Conservation (phyloP, 35 echinoderm and acorn worm genomes). For the Apostichopus californicus region DNA sequence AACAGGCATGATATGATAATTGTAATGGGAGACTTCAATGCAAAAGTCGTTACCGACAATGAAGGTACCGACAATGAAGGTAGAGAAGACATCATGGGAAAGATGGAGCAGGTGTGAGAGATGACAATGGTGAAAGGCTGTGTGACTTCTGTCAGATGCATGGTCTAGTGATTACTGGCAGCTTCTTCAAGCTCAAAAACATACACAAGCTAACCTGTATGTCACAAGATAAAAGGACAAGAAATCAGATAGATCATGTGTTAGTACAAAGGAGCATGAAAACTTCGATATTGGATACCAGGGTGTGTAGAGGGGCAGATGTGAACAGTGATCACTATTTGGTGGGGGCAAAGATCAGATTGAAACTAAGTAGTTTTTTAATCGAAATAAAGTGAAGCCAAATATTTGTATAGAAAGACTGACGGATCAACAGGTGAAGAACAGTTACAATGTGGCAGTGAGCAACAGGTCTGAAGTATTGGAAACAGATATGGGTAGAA, state of each 20-base stretch:
- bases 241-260: background rate
- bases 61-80: background rate
- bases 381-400: background rate
- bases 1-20: background rate
- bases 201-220: slow-evolving; percentile 27
- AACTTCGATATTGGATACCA: slow-evolving; percentile 13
- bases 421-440: background rate
- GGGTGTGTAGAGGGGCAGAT: slow-evolving; percentile 13
- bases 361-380: slow-evolving; percentile 15
- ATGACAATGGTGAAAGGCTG: background rate
- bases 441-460: background rate
- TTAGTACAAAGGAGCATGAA: background rate
- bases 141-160: background rate
- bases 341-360: background rate
- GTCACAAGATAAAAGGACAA: background rate
- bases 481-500: background rate
- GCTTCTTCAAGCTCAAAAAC: background rate
- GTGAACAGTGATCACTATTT: slow-evolving; percentile 13
- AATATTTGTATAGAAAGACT: background rate
- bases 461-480: slow-evolving; percentile 5
- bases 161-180: background rate
- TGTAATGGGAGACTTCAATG: background rate
- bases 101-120: background rate
- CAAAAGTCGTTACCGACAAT: background rate
- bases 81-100: background rate